phyloP scores from a whole-genome alignment of 2,888 invertebrate genomes.

The Beris chalybata region DNA sequence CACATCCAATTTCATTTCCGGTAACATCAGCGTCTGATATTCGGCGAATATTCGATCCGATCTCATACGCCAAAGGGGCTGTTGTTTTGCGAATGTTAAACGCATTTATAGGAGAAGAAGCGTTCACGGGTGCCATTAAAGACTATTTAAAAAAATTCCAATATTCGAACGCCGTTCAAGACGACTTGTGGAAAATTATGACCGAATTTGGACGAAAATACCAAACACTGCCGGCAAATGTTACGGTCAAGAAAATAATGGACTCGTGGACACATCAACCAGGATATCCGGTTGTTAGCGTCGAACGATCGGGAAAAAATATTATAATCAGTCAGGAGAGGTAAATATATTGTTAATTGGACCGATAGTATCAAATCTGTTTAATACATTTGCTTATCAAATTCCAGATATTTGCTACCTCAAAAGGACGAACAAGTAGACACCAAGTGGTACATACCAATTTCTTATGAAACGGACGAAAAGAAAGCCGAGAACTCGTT shows the following conservation, averaged over 20 bases:
- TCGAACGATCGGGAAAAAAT: constrained; percentile 54
- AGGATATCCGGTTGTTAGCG: constrained; percentile 68
- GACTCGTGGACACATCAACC: constrained; percentile 68
- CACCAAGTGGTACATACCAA: constrained; percentile 52
- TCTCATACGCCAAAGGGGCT: constrained; percentile 75
- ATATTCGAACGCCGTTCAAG: constrained; percentile 64
- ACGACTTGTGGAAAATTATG: constrained; percentile 69
- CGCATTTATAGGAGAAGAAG: constrained; percentile 66
- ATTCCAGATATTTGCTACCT: constrained; percentile 48
- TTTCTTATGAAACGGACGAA: constrained; percentile 52
- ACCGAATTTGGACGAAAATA: constrained; percentile 60
- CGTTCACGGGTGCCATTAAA: constrained; percentile 60
- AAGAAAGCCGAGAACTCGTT: constrained; percentile 50
- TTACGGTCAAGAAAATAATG: constrained; percentile 65
- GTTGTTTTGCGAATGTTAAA: constrained; percentile 73
- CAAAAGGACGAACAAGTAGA: constrained; percentile 47
- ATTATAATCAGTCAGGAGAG: constrained; percentile 51
- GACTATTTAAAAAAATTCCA: constrained; percentile 59
- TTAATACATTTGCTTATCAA: neutral
- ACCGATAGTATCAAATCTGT: constrained; percentile 4
- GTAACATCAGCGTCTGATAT: constrained; percentile 66
- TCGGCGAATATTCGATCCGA: constrained; percentile 68
- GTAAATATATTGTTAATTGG: constrained; percentile 4
- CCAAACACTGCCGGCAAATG: constrained; percentile 51
- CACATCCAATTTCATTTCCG: constrained; percentile 67